Conservation (phyloP, 2,797 vertebrate species). For the Rallus crepitans region DNA sequence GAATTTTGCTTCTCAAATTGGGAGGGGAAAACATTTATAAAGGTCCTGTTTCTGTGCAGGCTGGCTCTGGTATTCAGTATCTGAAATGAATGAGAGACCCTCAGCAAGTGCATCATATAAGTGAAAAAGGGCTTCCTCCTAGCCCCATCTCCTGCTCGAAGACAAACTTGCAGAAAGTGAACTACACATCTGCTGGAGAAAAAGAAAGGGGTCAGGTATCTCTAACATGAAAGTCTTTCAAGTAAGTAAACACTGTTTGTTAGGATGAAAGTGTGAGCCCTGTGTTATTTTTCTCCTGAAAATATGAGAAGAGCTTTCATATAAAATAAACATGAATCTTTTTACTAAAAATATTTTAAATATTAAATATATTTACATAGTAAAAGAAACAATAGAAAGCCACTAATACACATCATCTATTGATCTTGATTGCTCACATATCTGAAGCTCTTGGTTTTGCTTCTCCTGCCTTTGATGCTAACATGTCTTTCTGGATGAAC, state of each 20-base stretch:
- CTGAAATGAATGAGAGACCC: background rate
- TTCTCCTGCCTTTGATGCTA: background rate
- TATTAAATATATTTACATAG: background rate
- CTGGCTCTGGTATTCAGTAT: background rate
- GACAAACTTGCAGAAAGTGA: background rate
- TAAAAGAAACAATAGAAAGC: background rate
- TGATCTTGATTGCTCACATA: background rate
- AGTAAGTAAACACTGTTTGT: background rate
- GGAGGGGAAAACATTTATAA: background rate
- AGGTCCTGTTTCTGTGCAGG: background rate
- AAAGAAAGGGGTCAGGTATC: background rate
- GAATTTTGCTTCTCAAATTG: background rate
- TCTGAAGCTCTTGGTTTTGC: background rate
- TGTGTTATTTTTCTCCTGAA: background rate
- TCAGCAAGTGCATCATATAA: background rate
- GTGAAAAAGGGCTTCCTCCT: background rate
- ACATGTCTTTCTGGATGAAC: background rate
- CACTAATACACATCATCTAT: background rate
- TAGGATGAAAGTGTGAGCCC: background rate
- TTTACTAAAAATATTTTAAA: background rate
- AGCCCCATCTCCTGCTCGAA: background rate
- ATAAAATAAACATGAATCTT: background rate
- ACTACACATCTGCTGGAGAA: background rate
- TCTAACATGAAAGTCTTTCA: background rate
- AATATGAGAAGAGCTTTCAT: background rate